phyloP scores from a whole-genome alignment of 2,113 vertebrate genomes.

The Percina caprodes region DNA sequence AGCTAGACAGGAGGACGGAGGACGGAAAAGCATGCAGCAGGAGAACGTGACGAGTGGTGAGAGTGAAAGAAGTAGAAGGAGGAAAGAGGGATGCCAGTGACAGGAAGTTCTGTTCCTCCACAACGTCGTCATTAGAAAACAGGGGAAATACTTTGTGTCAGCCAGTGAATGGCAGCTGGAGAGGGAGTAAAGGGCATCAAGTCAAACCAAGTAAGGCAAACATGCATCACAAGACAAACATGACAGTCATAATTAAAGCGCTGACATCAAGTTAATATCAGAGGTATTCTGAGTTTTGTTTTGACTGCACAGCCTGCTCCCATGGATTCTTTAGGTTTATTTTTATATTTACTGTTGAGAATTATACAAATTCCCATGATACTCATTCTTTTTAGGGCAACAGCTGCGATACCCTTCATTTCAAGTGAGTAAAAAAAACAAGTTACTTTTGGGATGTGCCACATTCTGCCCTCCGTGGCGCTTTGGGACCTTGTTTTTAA shows the following conservation, averaged over 20 bases:
- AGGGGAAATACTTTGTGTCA: constrained; percentile 23
- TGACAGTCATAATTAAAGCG: constrained; percentile 17
- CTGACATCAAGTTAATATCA: constrained; percentile 13
- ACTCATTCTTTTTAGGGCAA: constrained; percentile 23
- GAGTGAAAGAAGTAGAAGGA: constrained; percentile 10
- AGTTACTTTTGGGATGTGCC: constrained; percentile 68
- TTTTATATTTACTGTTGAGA: constrained; percentile 41
- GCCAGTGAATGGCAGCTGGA: constrained; percentile 19
- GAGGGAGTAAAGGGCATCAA: constrained; percentile 22
- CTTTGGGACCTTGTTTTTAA: constrained; percentile 62
- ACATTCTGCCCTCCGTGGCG: constrained; percentile 45
- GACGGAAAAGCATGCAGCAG: constrained; percentile 49
- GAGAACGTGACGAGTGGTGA: constrained; percentile 50
- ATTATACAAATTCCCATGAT: constrained; percentile 30
- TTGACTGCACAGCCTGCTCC: constrained; percentile 19
- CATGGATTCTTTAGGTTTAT: constrained; percentile 27
- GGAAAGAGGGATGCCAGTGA: constrained; percentile 21
- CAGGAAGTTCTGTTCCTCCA: constrained; percentile 20
- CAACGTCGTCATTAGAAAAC: not conserved
- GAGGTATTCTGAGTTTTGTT: constrained; percentile 34
- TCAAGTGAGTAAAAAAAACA: constrained; percentile 46
- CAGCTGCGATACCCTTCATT: constrained; percentile 59
- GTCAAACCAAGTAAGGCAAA: constrained; percentile 10
- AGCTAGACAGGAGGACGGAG: constrained; percentile 38
- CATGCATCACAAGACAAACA: constrained; percentile 12